phyloP scores from a whole-genome alignment of 2,888 invertebrate genomes.

The Operophtera brumata region DNA sequence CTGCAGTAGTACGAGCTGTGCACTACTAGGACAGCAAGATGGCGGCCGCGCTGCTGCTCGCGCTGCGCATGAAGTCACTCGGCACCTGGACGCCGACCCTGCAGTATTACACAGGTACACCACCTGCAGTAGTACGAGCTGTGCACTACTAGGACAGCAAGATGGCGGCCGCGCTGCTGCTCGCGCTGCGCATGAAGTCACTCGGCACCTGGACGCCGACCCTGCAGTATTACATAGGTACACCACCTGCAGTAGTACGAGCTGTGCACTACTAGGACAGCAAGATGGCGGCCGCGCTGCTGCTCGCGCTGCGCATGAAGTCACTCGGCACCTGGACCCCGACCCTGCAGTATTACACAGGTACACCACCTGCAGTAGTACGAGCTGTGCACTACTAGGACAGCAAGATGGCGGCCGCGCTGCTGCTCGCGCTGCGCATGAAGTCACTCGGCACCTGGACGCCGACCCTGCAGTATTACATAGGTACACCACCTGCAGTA shows the following conservation, averaged over 20 bases:
- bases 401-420: conserved; percentile 56
- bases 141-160: too few species aligned
- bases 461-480: conserved; percentile 87
- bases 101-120: conserved; percentile 86
- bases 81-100: conserved; percentile 88
- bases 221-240: conserved; percentile 88
- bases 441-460: conserved; percentile 88
- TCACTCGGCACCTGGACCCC: conserved; percentile 86
- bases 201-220: conserved; percentile 87
- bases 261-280: too few species aligned
- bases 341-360: conserved; percentile 89
- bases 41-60: conserved; percentile 93
- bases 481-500: conserved; percentile 77
- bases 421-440: conserved; percentile 94
- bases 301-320: conserved; percentile 94
- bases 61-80: conserved; percentile 90
- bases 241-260: too few species aligned
- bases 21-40: conserved; percentile 91
- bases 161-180: conserved; percentile 79
- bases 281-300: conserved; percentile 76
- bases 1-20: conserved; percentile 91
- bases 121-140: too few species aligned
- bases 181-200: conserved; percentile 93
- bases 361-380: conserved; percentile 61
- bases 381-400: too few species aligned